phyloP scores from a whole-genome alignment of 2,888 invertebrate genomes.

The Polietes domitor region DNA sequence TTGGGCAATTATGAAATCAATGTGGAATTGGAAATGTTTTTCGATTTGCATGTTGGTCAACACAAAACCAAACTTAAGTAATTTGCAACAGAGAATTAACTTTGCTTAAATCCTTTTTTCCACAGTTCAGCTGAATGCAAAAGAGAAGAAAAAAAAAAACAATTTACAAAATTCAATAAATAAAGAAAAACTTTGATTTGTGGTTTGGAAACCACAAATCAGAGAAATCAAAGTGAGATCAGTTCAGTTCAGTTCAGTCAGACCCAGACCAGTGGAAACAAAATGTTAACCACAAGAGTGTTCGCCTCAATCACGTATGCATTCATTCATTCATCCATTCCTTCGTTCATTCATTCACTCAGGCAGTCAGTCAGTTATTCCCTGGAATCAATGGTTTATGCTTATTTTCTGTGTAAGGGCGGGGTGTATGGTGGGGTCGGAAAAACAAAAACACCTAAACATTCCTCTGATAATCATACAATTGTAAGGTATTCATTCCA shows the following conservation, averaged over 20 bases:
- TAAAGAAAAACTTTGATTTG: slow-evolving; percentile 4
- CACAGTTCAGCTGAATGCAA: background rate
- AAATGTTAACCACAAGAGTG: background rate
- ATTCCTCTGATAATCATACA: background rate
- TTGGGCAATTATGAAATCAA: background rate
- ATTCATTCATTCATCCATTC: background rate
- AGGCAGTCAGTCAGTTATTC: background rate
- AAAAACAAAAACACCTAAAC: background rate
- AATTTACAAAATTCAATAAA: background rate
- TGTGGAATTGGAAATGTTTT: slow-evolving; percentile 3
- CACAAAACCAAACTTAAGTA: background rate
- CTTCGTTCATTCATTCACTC: background rate
- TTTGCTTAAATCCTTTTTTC: slow-evolving; percentile 6
- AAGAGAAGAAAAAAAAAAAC: background rate
- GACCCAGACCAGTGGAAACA: background rate
- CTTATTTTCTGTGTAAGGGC: no score
- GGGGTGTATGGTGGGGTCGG: background rate
- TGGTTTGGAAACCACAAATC: background rate
- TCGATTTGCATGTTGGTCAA: slow-evolving; percentile 9
- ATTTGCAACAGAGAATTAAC: background rate
- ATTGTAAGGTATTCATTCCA: slow-evolving; percentile 4
- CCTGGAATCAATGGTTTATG: no score
- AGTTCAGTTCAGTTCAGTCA: background rate
- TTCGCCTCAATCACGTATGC: background rate
- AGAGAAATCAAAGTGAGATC: background rate